These are phyloP conservation scores for Sebastes schlegelii DNA, from an alignment of 2,113 vertebrate genomes.

Conservation along the genomic window DNA sequence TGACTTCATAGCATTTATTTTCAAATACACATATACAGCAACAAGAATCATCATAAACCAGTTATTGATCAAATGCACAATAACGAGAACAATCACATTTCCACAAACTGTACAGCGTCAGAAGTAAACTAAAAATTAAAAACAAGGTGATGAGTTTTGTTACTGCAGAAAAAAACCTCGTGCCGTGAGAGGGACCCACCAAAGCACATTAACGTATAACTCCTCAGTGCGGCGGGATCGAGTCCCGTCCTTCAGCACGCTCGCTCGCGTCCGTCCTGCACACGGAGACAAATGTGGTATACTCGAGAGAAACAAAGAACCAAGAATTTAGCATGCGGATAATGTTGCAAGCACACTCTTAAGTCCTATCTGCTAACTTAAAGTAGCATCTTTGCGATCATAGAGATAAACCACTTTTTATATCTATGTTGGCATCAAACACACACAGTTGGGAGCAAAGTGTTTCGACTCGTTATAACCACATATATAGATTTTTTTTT, in stretches of 20 bases:
- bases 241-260: background rate
- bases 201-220: too few species aligned
- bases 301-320: constrained; percentile 22
- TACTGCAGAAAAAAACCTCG: constrained; percentile 63
- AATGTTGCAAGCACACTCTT: constrained; percentile 56
- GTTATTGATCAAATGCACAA: constrained; percentile 96
- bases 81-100: constrained; percentile 94
- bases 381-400: constrained; percentile 43
- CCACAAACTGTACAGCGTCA: constrained; percentile 90
- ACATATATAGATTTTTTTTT: background rate
- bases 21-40: constrained; percentile 99
- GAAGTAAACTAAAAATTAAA: constrained; percentile 66
- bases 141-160: constrained; percentile 60
- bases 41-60: constrained; percentile 94
- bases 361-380: constrained; percentile 28
- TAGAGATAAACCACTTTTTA: constrained; percentile 23
- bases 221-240: too few species aligned
- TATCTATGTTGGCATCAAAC: background rate
- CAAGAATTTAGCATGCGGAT: constrained; percentile 76
- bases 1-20: constrained; percentile 94
- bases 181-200: too few species aligned
- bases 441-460: constrained; percentile 22
- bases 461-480: constrained; percentile 30
- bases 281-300: constrained; percentile 52
- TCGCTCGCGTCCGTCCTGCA: constrained; percentile 32